Conservation (phyloP, 2,113 vertebrate genomes). For the Zeus faber region DNA sequence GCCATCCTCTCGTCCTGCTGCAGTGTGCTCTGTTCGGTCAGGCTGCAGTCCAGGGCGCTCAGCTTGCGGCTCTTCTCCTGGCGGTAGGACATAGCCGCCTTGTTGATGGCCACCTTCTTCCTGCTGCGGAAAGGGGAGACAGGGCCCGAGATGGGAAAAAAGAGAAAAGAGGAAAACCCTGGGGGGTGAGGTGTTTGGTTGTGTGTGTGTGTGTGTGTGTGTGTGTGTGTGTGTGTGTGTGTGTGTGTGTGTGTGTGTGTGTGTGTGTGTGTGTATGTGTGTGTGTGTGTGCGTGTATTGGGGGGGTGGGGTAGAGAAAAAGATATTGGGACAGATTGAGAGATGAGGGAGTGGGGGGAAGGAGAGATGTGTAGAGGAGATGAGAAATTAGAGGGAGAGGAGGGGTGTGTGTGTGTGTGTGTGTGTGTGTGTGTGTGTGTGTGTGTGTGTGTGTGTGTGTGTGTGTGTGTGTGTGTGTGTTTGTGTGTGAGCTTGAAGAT, state of each 20-base stretch:
- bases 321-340: background rate
- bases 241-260: too few relatives aligned
- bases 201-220: too few relatives aligned
- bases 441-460: too few relatives aligned
- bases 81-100: slow-evolving; percentile 86
- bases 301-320: slow-evolving; percentile 34
- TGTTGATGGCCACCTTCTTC: slow-evolving; percentile 88
- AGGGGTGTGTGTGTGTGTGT: too few relatives aligned
- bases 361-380: background rate
- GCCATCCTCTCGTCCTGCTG: slow-evolving; percentile 88
- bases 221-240: too few relatives aligned
- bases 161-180: too few relatives aligned
- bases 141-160: background rate
- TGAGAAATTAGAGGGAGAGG: background rate
- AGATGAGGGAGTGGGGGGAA: background rate
- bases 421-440: too few relatives aligned
- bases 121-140: slow-evolving; percentile 55
- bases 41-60: slow-evolving; percentile 85
- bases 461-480: too few relatives aligned
- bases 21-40: slow-evolving; percentile 90
- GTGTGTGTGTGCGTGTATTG: too few relatives aligned
- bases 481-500: background rate
- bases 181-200: too few relatives aligned
- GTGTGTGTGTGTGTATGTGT: too few relatives aligned
- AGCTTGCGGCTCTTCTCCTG: slow-evolving; percentile 90